A percentile compares a stretch with the other conserved stretches of the same genome.
Conservation (phyloP, 1,140 invertebrate species). For the Chironomus striatipennis region DNA sequence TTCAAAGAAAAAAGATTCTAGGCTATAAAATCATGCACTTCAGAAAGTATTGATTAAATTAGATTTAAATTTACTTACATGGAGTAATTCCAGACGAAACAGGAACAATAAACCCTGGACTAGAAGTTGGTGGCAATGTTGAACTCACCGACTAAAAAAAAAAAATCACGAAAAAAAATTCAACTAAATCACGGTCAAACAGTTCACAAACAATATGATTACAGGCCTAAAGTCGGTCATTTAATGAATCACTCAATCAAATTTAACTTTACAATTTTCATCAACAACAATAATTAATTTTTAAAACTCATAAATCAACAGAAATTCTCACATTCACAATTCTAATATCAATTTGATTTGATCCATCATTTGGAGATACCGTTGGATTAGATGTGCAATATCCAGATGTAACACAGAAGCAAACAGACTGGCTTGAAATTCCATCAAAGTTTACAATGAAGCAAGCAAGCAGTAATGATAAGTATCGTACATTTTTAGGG, state of each 20-base stretch:
- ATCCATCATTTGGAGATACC: slow-evolving; percentile 36
- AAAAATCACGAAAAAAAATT: not conserved
- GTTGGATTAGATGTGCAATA: slow-evolving; percentile 31
- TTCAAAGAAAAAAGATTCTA: not conserved
- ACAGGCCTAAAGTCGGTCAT: not conserved
- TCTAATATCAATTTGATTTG: slow-evolving; percentile 48
- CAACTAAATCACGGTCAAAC: not conserved
- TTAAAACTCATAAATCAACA: too few species aligned
- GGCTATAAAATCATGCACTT: not conserved
- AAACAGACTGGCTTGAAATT: too few species aligned
- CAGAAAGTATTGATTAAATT: too few species aligned
- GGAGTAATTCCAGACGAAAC: not conserved
- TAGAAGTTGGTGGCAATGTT: too few species aligned
- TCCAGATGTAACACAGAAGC: slow-evolving; percentile 16
- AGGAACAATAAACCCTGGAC: not conserved
- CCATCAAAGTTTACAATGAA: too few species aligned
- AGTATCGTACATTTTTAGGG: too few species aligned
- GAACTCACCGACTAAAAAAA: not conserved
- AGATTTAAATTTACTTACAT: not conserved
- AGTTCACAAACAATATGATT: not conserved
- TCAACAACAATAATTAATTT: too few species aligned
- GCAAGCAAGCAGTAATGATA: too few species aligned
- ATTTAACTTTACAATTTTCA: not conserved
- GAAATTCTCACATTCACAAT: slow-evolving; percentile 46
- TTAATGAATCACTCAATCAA: not conserved